A percentile compares a stretch with the other conserved stretches of the same genome.
phyloP scores from a whole-genome alignment of 1,140 invertebrate species.

The Meloidogyne hapla region DNA sequence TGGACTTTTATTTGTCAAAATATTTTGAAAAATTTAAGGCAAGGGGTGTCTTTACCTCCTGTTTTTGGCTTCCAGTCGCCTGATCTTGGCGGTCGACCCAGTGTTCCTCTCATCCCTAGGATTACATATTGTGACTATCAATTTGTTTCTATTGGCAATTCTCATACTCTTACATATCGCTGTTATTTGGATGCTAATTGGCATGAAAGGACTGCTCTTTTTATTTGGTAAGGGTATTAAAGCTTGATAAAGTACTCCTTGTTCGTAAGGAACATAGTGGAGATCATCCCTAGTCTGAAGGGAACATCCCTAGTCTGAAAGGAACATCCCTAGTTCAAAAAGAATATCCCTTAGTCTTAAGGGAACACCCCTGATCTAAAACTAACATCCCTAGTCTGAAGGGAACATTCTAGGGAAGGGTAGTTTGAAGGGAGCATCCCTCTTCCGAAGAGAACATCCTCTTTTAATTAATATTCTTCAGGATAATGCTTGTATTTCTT shows the following conservation, averaged over 20 bases:
- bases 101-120: conserved; percentile 32
- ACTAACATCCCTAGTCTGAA: too few relatives aligned
- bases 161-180: conserved; percentile 38
- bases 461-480: conserved; percentile 10
- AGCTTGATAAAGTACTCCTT: too few relatives aligned
- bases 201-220: conserved; percentile 40
- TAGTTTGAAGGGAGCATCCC: not conserved
- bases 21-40: conserved; percentile 26
- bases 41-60: conserved; percentile 30
- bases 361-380: too few relatives aligned
- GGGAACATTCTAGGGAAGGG: too few relatives aligned
- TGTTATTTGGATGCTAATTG: conserved; percentile 43
- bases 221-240: conserved; percentile 39
- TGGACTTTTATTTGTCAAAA: too few relatives aligned
- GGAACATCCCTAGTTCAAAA: not conserved
- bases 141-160: conserved; percentile 37
- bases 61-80: conserved; percentile 22
- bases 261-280: not conserved
- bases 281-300: too few relatives aligned
- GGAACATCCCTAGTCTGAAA: not conserved
- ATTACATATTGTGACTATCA: conserved; percentile 42
- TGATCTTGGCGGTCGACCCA: conserved; percentile 15
- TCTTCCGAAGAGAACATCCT: too few relatives aligned
- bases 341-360: too few relatives aligned
- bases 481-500: conserved; percentile 39